Evolutionary conservation across 2,113 vertebrate species (phyloP), one percentile per base, ranked within the genome.

Genomic region (Esox niger): DNA sequence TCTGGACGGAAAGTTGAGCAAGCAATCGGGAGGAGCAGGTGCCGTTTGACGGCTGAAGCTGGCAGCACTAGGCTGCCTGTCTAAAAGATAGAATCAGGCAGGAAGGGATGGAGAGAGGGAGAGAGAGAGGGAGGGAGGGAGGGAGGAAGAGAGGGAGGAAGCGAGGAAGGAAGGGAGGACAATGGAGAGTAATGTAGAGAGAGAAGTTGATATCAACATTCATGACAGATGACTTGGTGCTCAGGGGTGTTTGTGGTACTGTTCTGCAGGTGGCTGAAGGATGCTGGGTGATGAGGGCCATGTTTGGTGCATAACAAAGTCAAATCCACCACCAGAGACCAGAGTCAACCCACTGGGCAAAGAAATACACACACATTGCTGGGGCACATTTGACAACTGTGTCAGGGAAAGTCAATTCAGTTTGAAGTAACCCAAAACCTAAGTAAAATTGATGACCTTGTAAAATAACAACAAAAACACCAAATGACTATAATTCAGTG

Each of bases 21-120:
- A 87, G 87, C 84, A 83, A 79, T 85, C 84, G 81, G 70, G 73
- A 62, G 80, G 80, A 88, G 86, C 88, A 88, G 84, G 84, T 88
- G 84, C 81, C 80, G 79, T 85, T 75, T 87, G 87, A 89, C 80
- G 78, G 86, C 87, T 83, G 68, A 81, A 82, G 78, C 82, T 86
- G 85, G 76, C 84, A 86, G 82, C 65, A 52, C 23, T 3, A 82
- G 77, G 61, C 77, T 83, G 83, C 80, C 68, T 85, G 77, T 86
- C 68, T 61, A 59, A 69, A 68, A 72, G 64, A 82, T 68, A 75
- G 77, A 79, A 61, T n/a, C 43, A 67, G 13, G n/a, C 4, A 61
- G 21, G 60, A 8, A 27, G 54, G 21, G 23, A 56, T 20, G 26
- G 54, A 56, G 54, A 55, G 52, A 21, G n/a, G 27, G 11, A 56